Evolutionary conservation across 2,888 invertebrate genomes (phyloP), one percentile per base, ranked within the genome.

Genomic region (Melitaea athalia): DNA sequence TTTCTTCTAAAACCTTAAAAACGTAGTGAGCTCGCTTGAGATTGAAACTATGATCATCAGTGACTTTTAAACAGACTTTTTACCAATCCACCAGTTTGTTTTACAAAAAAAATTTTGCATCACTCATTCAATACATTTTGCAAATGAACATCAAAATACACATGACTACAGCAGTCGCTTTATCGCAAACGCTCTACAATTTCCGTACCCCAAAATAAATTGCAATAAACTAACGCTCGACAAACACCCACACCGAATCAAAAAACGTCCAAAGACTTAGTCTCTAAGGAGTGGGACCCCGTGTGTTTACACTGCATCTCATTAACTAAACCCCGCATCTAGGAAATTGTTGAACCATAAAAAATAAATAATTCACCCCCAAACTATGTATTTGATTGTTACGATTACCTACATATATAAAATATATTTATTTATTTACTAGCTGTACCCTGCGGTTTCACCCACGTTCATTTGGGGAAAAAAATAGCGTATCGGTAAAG

Each of bases 291-390:
- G 81, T 83, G 83, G 79, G 78, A 78, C 45, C 59, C 24, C 53
- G 60, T 66, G 75, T 88, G 81, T 89, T 88, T 89, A 83, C 86
- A 78, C 81, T 83, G 88, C 88, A 89, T 90, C 87, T 89, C 87
- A 89, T 89, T 89, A 89, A 83, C 81, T 81, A 73, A 73, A 78
- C 81, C 79, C 74, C 75, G 77, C 79, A 76, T 71, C 77, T 76
- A 76, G 72, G 76, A 82, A 85, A 81, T 85, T 83, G 81, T 82
- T 84, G 83, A 79, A 84, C 85, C 86, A 83, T 87, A 83, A 85
- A 86, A 83, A 85, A 86, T 85, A 88, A 87, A 88, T 86, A 87
- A 84, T 84, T 77, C 79, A 74, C 75, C 78, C 78, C 75, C 74
- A 77, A 24, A 80, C 79, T 78, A 80, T 78, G 70, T 74, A 69